These are phyloP conservation scores for Ochropacha duplaris DNA, from an alignment of 2,888 invertebrate species.

Conservation along the genomic window DNA sequence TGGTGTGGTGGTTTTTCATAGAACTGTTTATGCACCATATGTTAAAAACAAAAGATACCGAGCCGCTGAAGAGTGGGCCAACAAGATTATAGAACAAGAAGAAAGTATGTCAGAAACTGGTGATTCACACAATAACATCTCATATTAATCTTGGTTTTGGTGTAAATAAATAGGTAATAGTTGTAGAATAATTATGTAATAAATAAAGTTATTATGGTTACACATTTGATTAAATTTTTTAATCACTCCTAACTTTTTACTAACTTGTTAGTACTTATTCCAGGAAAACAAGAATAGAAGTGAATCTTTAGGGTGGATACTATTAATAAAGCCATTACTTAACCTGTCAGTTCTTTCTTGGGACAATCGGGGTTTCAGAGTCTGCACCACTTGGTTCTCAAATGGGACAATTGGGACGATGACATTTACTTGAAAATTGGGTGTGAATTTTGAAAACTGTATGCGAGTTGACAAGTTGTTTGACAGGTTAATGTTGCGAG, in stretches of 20 bases:
- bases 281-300: background rate
- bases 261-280: no score
- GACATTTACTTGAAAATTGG: no score
- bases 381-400: no score
- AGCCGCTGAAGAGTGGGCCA: slow-evolving; percentile 66
- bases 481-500: no score
- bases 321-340: no score
- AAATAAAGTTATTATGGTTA: slow-evolving; percentile 2
- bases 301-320: no score
- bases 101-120: slow-evolving; percentile 38
- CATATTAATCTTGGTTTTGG: slow-evolving; percentile 26
- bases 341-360: no score
- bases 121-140: slow-evolving; percentile 35
- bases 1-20: slow-evolving; percentile 46
- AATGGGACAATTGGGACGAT: no score
- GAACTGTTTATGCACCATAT: slow-evolving; percentile 52
- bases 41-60: slow-evolving; percentile 41
- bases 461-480: no score
- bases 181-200: background rate
- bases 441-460: no score
- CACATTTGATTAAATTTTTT: background rate
- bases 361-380: no score
- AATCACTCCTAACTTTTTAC: no score
- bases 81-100: slow-evolving; percentile 62
- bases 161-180: background rate